Evolutionary conservation across 2,797 vertebrate genomes (phyloP), one percentile per base, ranked within the genome.

Genomic region (Dendrocincla fuliginosa): DNA sequence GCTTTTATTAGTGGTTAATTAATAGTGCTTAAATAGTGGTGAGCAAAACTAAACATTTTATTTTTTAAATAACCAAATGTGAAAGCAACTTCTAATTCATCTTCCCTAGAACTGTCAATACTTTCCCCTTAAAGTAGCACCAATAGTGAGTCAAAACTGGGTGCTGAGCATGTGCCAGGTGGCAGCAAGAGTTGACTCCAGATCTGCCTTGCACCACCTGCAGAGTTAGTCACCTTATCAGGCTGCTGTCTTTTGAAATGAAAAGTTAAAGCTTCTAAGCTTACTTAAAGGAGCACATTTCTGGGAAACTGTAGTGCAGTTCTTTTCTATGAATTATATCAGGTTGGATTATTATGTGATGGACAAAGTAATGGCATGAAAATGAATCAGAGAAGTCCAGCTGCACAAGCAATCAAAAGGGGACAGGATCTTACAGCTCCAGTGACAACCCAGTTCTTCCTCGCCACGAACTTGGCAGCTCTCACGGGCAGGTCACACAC

Each of bases 361-460:
- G 14, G 33, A 49, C 12, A 64, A 67, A 50, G 11, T 11, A 83
- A 68, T 0, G 3, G 32, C 16, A 75, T 33, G 32, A 79, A 64
- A 69, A 89, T 9, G 67, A 86, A 88, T 32, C 4, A 52, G 13
- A 52, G 33, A 18, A 84, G 35, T 52, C 41, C 25, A 55, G 80
- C 33, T 96, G 39, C 23, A 35, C 5, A 75, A n/a, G 16, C 60
- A 93, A 68, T 10, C 25, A 70, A 13, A 86, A 39, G 32, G 82
- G 9, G 11, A 32, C 2, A 9, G 42, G 53, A 89, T 97, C 99
- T 99, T 97, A 99, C 99, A 20, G 99, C 99, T 98, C 99, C 99
- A 46, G 99, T 99, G 87, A 99, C 99, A 92, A 99, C 99, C 99
- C 99, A 99, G 95, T 99, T 99, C 97, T 99, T 99, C 67, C 99